A percentile compares a stretch with the other conserved stretches of the same genome.
phyloP scores from a whole-genome alignment of 2,797 vertebrate species.

The Melanotaenia maccullochi region DNA sequence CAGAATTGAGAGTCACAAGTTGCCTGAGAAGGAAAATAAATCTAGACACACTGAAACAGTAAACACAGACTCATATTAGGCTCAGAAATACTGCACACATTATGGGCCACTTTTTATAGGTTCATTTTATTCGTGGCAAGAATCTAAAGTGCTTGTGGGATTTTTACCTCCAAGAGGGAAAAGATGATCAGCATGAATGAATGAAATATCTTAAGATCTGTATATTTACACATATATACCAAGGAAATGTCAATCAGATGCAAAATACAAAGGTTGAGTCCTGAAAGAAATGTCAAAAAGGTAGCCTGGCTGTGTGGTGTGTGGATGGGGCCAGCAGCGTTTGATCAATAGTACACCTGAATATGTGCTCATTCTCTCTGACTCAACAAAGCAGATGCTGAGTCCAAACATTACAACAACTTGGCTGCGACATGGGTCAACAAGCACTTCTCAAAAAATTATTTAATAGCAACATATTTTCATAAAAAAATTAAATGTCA shows the following conservation, averaged over 20 bases:
- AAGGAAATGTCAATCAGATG: conserved; percentile 81
- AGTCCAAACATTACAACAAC: conserved; percentile 23
- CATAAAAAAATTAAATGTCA: conserved; percentile 12
- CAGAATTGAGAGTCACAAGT: conserved; percentile 18
- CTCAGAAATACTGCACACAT: conserved; percentile 22
- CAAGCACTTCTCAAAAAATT: conserved; percentile 20
- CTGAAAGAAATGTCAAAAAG: conserved; percentile 75
- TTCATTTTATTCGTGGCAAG: conserved; percentile 57
- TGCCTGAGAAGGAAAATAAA: conserved; percentile 41
- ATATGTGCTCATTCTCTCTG: conserved; percentile 43
- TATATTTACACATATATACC: conserved; percentile 72
- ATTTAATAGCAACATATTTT: conserved; percentile 17
- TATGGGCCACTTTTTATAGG: conserved; percentile 33
- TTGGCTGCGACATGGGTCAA: conserved; percentile 29
- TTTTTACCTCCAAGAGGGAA: conserved; percentile 53
- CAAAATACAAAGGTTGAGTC: conserved; percentile 70
- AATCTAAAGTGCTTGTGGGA: conserved; percentile 31
- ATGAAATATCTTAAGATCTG: conserved; percentile 71
- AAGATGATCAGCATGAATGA: conserved; percentile 66
- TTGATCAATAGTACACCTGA: conserved; percentile 73
- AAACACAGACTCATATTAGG: conserved; percentile 36
- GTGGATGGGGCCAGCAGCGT: conserved; percentile 14
- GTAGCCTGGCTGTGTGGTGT: conserved; percentile 33
- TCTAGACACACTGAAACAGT: conserved; percentile 36
- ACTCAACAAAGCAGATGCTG: conserved; percentile 36